phyloP scores from a whole-genome alignment of 1,140 invertebrate species.

The Lamellibrachia luymesi region DNA sequence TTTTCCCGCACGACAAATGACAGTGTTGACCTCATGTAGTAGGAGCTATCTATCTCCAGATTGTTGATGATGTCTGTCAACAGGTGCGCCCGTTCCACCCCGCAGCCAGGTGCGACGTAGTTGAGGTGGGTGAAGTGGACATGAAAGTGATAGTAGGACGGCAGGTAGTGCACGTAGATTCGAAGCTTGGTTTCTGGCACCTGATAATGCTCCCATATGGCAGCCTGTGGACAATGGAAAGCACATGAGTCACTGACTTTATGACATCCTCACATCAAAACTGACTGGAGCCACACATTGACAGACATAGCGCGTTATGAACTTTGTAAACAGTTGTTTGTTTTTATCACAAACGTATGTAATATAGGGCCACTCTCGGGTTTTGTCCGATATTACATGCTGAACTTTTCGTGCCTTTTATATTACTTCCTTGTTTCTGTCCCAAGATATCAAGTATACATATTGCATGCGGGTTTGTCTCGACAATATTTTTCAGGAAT shows the following conservation, averaged over 20 bases:
- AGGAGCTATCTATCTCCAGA: constrained; percentile 76
- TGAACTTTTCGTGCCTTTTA: too few species aligned
- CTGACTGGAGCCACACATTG: background rate
- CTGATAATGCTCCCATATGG: constrained; percentile 78
- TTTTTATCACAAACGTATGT: background rate
- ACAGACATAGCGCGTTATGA: background rate
- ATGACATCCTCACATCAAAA: background rate
- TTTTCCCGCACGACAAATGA: constrained; percentile 55
- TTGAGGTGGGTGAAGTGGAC: constrained; percentile 87
- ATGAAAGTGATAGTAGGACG: constrained; percentile 95
- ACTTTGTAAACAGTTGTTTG: background rate
- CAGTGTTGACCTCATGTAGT: constrained; percentile 80
- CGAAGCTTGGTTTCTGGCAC: constrained; percentile 71
- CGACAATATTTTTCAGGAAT: too few species aligned
- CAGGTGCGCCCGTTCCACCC: constrained; percentile 76
- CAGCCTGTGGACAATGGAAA: constrained; percentile 62
- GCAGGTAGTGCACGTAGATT: constrained; percentile 90
- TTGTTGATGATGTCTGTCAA: constrained; percentile 88
- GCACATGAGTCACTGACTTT: background rate
- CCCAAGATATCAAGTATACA: too few species aligned
- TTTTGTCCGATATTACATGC: too few species aligned
- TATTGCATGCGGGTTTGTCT: too few species aligned
- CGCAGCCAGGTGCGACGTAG: constrained; percentile 74
- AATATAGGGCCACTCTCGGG: background rate
- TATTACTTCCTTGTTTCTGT: too few species aligned